These are phyloP conservation scores for Toxostoma redivivum DNA, from an alignment of 2,113 vertebrate species.

Conservation along the genomic window DNA sequence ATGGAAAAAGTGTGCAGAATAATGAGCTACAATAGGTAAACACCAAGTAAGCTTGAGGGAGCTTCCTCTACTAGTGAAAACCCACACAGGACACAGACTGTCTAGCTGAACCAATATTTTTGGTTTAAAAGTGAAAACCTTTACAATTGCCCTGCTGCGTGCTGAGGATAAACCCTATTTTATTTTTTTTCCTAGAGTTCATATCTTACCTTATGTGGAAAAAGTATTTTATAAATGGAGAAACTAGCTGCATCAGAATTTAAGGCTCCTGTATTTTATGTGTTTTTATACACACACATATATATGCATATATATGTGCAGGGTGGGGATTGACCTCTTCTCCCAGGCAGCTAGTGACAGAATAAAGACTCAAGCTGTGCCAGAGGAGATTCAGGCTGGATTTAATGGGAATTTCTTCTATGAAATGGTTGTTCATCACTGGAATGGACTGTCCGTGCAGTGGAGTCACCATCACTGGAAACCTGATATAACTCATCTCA, in stretches of 20 bases:
- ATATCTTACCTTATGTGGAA: not conserved
- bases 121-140: not conserved
- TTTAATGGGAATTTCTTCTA: not conserved
- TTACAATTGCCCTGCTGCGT: not conserved
- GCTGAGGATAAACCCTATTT: not conserved
- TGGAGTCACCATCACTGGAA: not conserved
- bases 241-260: not conserved
- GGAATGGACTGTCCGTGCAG: not conserved
- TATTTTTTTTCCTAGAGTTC: not conserved
- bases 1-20: not conserved
- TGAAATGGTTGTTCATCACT: not conserved
- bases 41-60: not conserved
- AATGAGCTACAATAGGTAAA: not conserved
- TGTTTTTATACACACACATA: not conserved
- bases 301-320: accelerated
- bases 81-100: not conserved
- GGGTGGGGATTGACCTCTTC: not conserved
- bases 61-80: not conserved
- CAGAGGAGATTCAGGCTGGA: not conserved
- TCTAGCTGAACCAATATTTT: not conserved
- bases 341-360: not conserved
- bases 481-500: not conserved
- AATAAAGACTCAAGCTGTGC: not conserved
- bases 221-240: not conserved
- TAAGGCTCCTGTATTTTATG: not conserved